Evolutionary conservation across 2,797 vertebrate species (phyloP), one percentile per base, ranked within the genome.

Genomic region (Telmatherina bonti): DNA sequence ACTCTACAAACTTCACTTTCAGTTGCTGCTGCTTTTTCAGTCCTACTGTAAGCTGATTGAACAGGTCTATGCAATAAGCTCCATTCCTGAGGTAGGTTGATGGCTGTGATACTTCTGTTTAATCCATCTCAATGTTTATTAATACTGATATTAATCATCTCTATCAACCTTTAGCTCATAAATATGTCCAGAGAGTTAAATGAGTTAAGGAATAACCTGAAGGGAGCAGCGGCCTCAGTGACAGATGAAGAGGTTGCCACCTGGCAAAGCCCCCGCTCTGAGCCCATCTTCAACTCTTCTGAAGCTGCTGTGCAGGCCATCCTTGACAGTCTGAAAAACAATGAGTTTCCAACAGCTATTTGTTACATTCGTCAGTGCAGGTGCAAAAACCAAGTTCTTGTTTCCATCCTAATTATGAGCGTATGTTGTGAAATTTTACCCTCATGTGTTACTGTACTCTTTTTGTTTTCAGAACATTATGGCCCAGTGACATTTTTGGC

Each of bases 1-100:
- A 85, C 93, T 99, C 85, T 99, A 99, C 94, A 99, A 99, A 85
- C 96, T 99, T 83, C 98, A 99, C 86, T 99, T 99, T 91, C 98
- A 99, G 93, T 95, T 99, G 89, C 90, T 99, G 84, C 94, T 99
- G 93, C 97, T 99, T 87, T 99, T 98, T 95, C 97, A 99, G 85
- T 99, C 97, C 79, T 99, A 99, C 93, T 98, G 97, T 93, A 99
- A 99, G 92, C 96, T 99, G 92, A 97, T 98, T 41, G 95, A 97
- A 85, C 96, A 98, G 88, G 95, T 99, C 86, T 95, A 99, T 0
- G 91, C 95, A 80, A 96, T 97, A 83, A 97, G 94, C 90, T 95
- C 95, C 62, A 89, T 95, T 92, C 97, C 97, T 53, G 95, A 97
- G 97, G 98, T 99, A 92, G 35, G 95, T 91, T 2, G 43, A 59